Evolutionary conservation across 2,113 vertebrate genomes (phyloP).

Genomic region (Aramus guarauna): DNA sequence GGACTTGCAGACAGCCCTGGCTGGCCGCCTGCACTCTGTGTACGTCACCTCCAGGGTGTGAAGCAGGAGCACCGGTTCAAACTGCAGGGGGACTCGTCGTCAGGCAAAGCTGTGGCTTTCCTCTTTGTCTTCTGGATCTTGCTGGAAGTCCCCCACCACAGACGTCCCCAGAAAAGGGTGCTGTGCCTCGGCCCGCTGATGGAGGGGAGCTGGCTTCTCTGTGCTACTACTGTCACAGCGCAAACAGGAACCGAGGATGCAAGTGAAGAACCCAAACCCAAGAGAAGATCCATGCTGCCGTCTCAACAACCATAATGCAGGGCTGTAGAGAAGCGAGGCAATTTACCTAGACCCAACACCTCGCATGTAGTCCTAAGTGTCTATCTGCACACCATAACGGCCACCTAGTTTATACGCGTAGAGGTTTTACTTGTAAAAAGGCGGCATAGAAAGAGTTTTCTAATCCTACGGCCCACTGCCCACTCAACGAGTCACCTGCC

Average conservation of each 20-base stretch:
- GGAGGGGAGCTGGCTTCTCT: not conserved
- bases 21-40: conserved; percentile 82
- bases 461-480: not conserved
- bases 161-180: not conserved
- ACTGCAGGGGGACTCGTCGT: not conserved
- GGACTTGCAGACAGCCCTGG: conserved; percentile 86
- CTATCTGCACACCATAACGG: not conserved
- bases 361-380: not conserved
- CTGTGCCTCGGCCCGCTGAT: not conserved
- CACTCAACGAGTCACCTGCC: not conserved
- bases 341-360: not conserved
- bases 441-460: not conserved
- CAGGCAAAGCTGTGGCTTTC: not conserved
- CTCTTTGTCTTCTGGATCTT: not conserved
- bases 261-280: fast-evolving
- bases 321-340: not conserved
- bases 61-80: conserved; percentile 8
- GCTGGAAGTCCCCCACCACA: not conserved
- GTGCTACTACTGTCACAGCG: not conserved
- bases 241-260: not conserved
- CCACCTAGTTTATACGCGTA: not conserved
- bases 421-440: not conserved
- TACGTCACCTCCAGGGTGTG: conserved; percentile 89
- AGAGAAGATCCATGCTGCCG: not conserved
- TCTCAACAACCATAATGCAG: not conserved